A percentile compares a stretch with the other conserved stretches of the same genome.
These are phyloP conservation scores for Magallana nippona DNA, from an alignment of 2,888 invertebrate genomes.

Conservation along the genomic window DNA sequence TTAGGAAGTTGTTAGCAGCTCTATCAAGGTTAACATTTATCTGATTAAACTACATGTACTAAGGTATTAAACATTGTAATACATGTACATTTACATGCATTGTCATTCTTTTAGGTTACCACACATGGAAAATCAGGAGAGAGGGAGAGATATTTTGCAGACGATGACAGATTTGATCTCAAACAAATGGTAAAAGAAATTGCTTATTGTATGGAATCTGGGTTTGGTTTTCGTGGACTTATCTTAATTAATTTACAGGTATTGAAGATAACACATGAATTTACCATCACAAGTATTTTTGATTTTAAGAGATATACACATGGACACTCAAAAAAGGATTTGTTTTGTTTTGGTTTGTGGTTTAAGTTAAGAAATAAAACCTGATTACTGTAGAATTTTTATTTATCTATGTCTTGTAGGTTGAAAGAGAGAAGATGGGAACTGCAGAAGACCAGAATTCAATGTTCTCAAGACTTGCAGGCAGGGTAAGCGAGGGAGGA, in stretches of 20 bases:
- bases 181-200: slow-evolving; percentile 86
- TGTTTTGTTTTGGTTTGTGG: no score
- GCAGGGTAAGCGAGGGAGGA: slow-evolving; percentile 79
- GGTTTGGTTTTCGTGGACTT: no score
- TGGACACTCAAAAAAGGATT: no score
- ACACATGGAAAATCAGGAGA: slow-evolving; percentile 87
- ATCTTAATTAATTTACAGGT: no score
- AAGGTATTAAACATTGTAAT: background rate
- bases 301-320: no score
- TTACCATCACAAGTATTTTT: no score
- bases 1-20: no score
- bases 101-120: slow-evolving; percentile 79
- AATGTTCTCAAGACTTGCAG: slow-evolving; percentile 88
- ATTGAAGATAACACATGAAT: no score
- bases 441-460: slow-evolving; percentile 90
- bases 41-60: background rate
- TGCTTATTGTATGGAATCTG: background rate
- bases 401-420: slow-evolving; percentile 69
- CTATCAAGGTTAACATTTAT: no score
- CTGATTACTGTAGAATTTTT: background rate
- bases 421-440: slow-evolving; percentile 87
- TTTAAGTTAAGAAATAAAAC: no score
- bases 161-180: slow-evolving; percentile 93
- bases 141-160: slow-evolving; percentile 90
- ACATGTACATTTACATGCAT: no score